phyloP scores from a whole-genome alignment of 2,888 invertebrate genomes.

The Drosophila robusta region DNA sequence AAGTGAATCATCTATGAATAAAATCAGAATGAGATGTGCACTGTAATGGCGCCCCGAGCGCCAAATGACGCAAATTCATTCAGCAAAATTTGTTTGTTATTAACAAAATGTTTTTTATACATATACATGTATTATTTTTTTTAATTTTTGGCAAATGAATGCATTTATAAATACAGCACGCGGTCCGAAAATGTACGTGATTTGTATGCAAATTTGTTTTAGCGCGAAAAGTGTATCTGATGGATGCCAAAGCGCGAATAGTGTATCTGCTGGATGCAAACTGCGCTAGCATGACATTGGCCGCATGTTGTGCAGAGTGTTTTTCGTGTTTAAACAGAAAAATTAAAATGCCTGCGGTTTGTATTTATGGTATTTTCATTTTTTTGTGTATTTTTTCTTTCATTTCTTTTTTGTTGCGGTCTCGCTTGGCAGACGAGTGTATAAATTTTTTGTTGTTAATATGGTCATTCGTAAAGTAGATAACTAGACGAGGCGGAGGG shows the following conservation, averaged over 20 bases:
- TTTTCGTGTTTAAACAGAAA: slow-evolving; percentile 53
- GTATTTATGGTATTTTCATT: slow-evolving; percentile 33
- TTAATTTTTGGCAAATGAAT: slow-evolving; percentile 51
- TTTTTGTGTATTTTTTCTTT: slow-evolving; percentile 7
- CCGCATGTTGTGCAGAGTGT: slow-evolving; percentile 40
- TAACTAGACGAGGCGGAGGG: slow-evolving; percentile 13
- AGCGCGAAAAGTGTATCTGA: slow-evolving; percentile 56
- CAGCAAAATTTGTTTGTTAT: slow-evolving; percentile 51
- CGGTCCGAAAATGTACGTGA: slow-evolving; percentile 43
- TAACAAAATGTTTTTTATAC: slow-evolving; percentile 26
- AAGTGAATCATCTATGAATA: slow-evolving; percentile 47
- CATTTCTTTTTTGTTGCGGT: slow-evolving; percentile 27
- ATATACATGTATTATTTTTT: slow-evolving; percentile 11
- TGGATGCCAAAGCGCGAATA: slow-evolving; percentile 49
- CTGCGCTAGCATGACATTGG: slow-evolving; percentile 44
- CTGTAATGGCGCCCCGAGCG: slow-evolving; percentile 36
- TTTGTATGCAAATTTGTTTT: slow-evolving; percentile 53
- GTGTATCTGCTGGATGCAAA: slow-evolving; percentile 66
- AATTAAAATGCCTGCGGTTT: slow-evolving; percentile 71
- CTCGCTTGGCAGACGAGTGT: slow-evolving; percentile 56
- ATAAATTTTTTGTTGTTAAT: slow-evolving; percentile 65
- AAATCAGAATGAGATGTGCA: slow-evolving; percentile 25
- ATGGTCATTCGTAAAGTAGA: slow-evolving; percentile 63
- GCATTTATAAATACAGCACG: slow-evolving; percentile 42
- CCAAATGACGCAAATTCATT: slow-evolving; percentile 73